Base-by-base conservation (phyloP, 2,888 invertebrate species). In the Aproaerema taeniolella region DNA sequence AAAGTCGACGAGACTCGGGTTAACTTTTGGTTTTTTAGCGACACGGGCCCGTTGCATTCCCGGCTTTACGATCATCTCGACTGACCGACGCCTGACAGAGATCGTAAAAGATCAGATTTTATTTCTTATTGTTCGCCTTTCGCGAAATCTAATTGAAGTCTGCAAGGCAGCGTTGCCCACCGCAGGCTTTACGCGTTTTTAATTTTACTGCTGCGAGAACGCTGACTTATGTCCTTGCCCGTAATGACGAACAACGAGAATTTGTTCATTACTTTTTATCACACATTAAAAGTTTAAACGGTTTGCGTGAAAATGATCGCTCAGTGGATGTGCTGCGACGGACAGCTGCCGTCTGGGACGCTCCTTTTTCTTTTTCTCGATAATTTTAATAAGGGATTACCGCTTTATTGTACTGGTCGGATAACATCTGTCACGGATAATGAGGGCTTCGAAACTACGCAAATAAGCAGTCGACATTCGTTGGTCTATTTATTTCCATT, bases 51-150 rank as follows among this genome's bases (percentile, higher is more conserved):
- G 79, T 82, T 82, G 82, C 82, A 82, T 82, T 81, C 78, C 73
- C 71, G 53, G 51, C 55, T 82, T 85, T 80, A 83, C 75, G 82
- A 78, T 45, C 75, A 62, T 61, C 67, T 68, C 70, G 59, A 54
- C 70, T 67, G 79, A 74, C 77, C 78, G 68, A 72, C 65, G 77
- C 58, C 73, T 77, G 80, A 78, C 82, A 72, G 68, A 58, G 67
- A 59, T 82, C 85, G 81, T 85, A 83, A 86, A 86, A 75, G 80
- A 70, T 63, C 75, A 63, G 58, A 80, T 81, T 86, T 85, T 85
- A 86, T 81, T 78, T 77, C 83, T 85, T 83, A 86, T 86, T 86
- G 86, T 85, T 82, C 83, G 75, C 72, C 70, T 77, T 78, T 80
- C 74, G 80, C 79, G 75, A 85, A 83, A 80, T 80, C 81, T 81